Conservation (phyloP, 2,888 invertebrate genomes). For the Trissoscelio sp. region DNA sequence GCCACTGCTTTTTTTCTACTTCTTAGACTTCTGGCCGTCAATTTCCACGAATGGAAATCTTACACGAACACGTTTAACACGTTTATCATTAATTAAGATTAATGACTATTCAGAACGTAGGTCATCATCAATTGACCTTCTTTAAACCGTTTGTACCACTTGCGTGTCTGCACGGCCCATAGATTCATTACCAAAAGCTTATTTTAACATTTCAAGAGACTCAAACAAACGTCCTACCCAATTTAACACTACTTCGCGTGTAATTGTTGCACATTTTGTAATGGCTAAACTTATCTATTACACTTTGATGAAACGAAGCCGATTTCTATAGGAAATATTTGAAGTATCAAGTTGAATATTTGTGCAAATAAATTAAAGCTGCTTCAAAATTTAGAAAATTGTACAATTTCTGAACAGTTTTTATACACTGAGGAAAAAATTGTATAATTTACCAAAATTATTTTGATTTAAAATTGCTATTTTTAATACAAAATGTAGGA, state of each 20-base stretch:
- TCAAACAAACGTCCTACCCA: constrained; percentile 16
- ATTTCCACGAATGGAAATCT: constrained; percentile 45
- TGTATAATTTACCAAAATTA: too few relatives aligned
- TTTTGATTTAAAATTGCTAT: too few relatives aligned
- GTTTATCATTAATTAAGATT: constrained; percentile 51
- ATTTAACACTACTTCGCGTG: constrained; percentile 17
- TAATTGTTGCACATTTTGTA: constrained; percentile 31
- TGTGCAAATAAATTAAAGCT: too few relatives aligned
- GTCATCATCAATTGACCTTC: constrained; percentile 56
- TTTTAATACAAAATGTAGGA: too few relatives aligned
- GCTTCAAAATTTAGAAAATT: too few relatives aligned
- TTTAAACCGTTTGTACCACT: constrained; percentile 38
- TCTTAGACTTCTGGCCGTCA: constrained; percentile 16
- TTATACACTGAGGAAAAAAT: too few relatives aligned
- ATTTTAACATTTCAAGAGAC: constrained; percentile 48
- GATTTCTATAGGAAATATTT: too few relatives aligned
- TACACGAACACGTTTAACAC: constrained; percentile 42
- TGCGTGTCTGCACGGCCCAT: constrained; percentile 35
- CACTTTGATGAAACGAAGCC: too few relatives aligned
- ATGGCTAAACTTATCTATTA: constrained; percentile 14
- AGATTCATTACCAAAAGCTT: constrained; percentile 43
- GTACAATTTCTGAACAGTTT: too few relatives aligned
- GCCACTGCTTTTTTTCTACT: constrained; percentile 21
- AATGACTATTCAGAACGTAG: constrained; percentile 38
- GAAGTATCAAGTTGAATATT: too few relatives aligned